Evolutionary conservation across 1,140 invertebrate species (phyloP).

Genomic region (Tyrophagus putrescentiae): DNA sequence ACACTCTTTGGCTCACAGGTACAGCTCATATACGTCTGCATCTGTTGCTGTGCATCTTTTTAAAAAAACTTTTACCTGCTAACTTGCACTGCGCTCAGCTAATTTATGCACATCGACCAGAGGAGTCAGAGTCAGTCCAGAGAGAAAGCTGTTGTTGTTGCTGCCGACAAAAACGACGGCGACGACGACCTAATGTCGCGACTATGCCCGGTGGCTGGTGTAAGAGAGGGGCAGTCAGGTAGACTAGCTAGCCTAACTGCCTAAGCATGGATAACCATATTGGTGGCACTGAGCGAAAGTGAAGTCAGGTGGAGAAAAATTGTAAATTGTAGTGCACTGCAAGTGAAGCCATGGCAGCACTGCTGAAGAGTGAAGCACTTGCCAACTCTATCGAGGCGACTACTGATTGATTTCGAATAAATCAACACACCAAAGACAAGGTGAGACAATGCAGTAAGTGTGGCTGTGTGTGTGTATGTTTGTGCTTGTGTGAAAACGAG

Average conservation of each 20-base stretch:
- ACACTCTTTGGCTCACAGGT: background rate
- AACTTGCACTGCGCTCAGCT: background rate
- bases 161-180: too few species aligned
- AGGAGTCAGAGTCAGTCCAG: too few species aligned
- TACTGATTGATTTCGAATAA: constrained; percentile 12
- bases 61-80: too few species aligned
- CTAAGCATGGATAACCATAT: too few species aligned
- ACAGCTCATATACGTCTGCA: background rate
- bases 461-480: background rate
- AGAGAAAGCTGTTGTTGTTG: too few species aligned
- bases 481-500: background rate
- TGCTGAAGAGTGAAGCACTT: constrained; percentile 4
- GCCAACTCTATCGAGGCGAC: too few species aligned
- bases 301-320: background rate
- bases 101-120: constrained; percentile 8
- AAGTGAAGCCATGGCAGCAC: too few species aligned
- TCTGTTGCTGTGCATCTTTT: too few species aligned
- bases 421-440: background rate
- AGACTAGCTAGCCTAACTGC: too few species aligned
- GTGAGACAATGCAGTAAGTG: background rate
- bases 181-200: too few species aligned
- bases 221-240: too few species aligned
- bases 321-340: too few species aligned
- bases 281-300: background rate
- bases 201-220: background rate